A percentile compares a stretch with the other conserved stretches of the same genome.
Conservation (phyloP, 1,140 invertebrate genomes). For the Adoxophyes honmai region DNA sequence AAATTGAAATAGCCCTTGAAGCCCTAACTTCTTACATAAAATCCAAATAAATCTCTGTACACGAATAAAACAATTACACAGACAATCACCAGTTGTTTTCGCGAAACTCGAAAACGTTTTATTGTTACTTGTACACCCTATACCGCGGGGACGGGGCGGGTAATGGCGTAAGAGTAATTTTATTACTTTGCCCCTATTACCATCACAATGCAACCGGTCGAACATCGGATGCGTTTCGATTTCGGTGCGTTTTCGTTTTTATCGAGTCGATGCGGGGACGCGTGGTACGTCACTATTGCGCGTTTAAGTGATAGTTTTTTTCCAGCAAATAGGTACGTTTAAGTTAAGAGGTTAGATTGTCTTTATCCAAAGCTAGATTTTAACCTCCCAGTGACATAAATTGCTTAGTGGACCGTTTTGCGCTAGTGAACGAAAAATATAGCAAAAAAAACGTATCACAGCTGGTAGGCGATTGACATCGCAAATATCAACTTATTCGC, state of each 20-base stretch:
- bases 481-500: too few species aligned
- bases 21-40: background rate
- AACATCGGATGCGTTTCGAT: slow-evolving; percentile 37
- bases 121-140: slow-evolving; percentile 57
- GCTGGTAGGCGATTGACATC: too few species aligned
- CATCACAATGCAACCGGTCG: slow-evolving; percentile 69
- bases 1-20: background rate
- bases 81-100: slow-evolving; percentile 48
- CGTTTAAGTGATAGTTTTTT: too few species aligned
- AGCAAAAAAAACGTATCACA: too few species aligned
- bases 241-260: slow-evolving; percentile 32
- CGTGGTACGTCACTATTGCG: slow-evolving; percentile 17
- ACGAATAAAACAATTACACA: slow-evolving; percentile 52
- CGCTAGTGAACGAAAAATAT: too few species aligned
- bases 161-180: slow-evolving; percentile 76
- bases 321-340: too few species aligned
- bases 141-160: slow-evolving; percentile 51
- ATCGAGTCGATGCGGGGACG: slow-evolving; percentile 29
- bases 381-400: too few species aligned
- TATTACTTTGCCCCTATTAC: slow-evolving; percentile 75
- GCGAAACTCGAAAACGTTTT: slow-evolving; percentile 48
- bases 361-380: too few species aligned
- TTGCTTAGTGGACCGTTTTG: too few species aligned
- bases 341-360: too few species aligned
- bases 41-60: slow-evolving; percentile 30